phyloP scores from a whole-genome alignment of 2,888 invertebrate species.

The Drosophila paucipuncta region DNA sequence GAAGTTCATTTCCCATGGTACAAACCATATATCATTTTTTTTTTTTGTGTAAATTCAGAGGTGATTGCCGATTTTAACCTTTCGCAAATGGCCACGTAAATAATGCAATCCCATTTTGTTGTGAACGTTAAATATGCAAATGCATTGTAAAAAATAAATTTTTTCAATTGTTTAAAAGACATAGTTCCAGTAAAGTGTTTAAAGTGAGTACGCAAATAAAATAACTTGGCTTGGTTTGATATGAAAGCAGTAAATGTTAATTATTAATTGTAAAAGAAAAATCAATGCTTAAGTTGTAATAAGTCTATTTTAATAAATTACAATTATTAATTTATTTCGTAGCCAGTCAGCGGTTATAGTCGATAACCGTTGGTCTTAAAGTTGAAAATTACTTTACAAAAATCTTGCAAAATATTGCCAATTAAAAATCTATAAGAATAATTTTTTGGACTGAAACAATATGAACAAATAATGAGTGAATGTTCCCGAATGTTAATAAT shows the following conservation, averaged over 20 bases:
- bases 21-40: slow-evolving; percentile 22
- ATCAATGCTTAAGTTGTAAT: background rate
- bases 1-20: slow-evolving; percentile 56
- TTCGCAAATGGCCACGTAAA: slow-evolving; percentile 8
- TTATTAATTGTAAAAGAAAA: background rate
- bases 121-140: slow-evolving; percentile 31
- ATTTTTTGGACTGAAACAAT: background rate
- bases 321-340: background rate
- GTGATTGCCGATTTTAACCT: slow-evolving; percentile 30
- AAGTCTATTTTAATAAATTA: background rate
- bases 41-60: slow-evolving; percentile 16
- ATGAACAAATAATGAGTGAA: background rate
- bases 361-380: background rate
- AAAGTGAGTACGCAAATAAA: slow-evolving; percentile 10
- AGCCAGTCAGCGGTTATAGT: background rate
- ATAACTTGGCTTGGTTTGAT: background rate
- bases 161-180: slow-evolving; percentile 28
- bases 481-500: background rate
- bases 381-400: background rate
- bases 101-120: slow-evolving; percentile 9
- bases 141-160: slow-evolving; percentile 7
- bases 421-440: background rate
- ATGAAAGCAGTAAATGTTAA: background rate
- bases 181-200: slow-evolving; percentile 20
- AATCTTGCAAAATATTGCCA: background rate